Percentiles rank a stretch among this genome's conserved stretches.
phyloP scores from a whole-genome alignment of 2,888 invertebrate species.

The Drosophila phalerata region DNA sequence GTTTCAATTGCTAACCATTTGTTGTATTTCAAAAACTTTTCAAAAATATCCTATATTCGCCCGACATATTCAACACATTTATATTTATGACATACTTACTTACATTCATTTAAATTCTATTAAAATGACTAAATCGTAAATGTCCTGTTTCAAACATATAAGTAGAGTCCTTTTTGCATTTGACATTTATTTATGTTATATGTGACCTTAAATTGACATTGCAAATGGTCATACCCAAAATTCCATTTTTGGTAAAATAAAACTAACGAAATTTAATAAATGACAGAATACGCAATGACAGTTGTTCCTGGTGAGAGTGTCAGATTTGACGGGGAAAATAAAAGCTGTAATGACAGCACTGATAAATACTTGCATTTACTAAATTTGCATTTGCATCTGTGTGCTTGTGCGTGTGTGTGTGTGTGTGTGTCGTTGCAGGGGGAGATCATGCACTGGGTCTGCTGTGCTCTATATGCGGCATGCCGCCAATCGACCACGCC shows the following conservation, averaged over 20 bases:
- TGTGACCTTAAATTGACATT: background rate
- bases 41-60: background rate
- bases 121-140: background rate
- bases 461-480: constrained; percentile 96
- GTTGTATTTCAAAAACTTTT: background rate
- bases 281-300: background rate
- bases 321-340: background rate
- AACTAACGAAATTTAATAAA: background rate
- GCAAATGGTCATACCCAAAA: background rate
- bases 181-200: background rate
- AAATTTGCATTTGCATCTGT: background rate
- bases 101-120: background rate
- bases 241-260: background rate
- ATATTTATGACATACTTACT: too few relatives aligned
- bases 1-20: too few relatives aligned
- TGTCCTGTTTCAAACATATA: background rate
- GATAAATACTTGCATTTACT: background rate
- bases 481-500: constrained; percentile 93
- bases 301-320: too few relatives aligned
- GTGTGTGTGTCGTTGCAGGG: constrained; percentile 88
- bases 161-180: background rate
- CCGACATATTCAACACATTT: too few relatives aligned
- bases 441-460: constrained; percentile 96
- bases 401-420: constrained; percentile 1
- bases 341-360: background rate